Base-by-base conservation (phyloP, 2,888 invertebrate species). In the Cheilosia impressa region DNA sequence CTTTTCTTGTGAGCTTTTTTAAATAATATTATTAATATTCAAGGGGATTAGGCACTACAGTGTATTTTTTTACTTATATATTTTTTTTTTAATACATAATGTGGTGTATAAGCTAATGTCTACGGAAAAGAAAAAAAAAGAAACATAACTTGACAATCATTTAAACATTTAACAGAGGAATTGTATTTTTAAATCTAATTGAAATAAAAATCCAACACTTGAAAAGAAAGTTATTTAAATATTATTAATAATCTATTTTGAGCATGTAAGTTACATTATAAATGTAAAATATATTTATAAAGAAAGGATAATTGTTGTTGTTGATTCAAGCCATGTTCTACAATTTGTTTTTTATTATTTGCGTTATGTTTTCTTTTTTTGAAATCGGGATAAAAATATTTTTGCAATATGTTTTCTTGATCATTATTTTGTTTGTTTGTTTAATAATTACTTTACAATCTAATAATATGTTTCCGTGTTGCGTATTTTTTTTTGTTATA, bases 11-110 rank as follows among this genome's bases (percentile, higher is more conserved):
- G 82, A 87, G 69, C 88, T 87, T 80, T 57, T 82, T 75, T 72
- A 87, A 84, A 87, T 77, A 47, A 76, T 87, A 87, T 87, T 72
- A 65, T 69, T 66, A 80, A 87, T 88, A 87, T 76, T 89, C 87
- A 87, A 87, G 88, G 88, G 88, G 87, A 88, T 88, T 89, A 89
- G 89, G 89, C 89, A 89, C 89, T 89, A 89, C 89, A 89, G 89
- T 89, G 89, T 89, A 87, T 87, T 87, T 87, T 79, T 83, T 62
- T 79, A 52, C 43, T 82, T 87, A 47, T 79, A 53, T 85, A 78
- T 82, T 85, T 87, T 75, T 87, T 75, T 71, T 73, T 85, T 72
- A 81, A 81, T 85, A 81, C 76, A 81, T 85, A 77, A 81, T 85
- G 81, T 85, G 66, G 85, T 81, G 76, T 81, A 85, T 77, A 85